Conservation (phyloP, 2,888 invertebrate species). For the Spodoptera exigua region DNA sequence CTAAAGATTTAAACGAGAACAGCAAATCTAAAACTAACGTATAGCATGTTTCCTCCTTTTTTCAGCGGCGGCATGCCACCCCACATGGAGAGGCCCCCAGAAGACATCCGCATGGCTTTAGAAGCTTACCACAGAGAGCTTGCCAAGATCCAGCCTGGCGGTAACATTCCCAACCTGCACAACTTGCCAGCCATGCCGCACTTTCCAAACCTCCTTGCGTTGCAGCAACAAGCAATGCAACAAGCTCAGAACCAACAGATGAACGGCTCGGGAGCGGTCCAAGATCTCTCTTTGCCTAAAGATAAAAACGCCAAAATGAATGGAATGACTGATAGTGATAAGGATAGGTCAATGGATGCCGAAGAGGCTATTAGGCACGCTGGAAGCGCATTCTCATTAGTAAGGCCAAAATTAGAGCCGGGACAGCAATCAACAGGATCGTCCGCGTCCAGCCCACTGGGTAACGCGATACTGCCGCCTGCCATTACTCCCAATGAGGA, state of each 20-base stretch:
- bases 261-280: conserved; percentile 92
- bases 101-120: conserved; percentile 96
- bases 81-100: conserved; percentile 90
- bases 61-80: conserved; percentile 93
- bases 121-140: conserved; percentile 98
- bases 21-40: conserved; percentile 90
- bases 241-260: conserved; percentile 87
- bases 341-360: conserved; percentile 90
- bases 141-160: conserved; percentile 94
- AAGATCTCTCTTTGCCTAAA: conserved; percentile 96
- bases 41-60: conserved; percentile 95
- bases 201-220: conserved; percentile 91
- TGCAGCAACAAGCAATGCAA: conserved; percentile 91
- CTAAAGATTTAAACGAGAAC: conserved; percentile 75
- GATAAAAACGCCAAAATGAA: conserved; percentile 91
- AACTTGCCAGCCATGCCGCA: conserved; percentile 88
- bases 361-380: conserved; percentile 93
- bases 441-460: conserved; percentile 95
- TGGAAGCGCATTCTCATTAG: conserved; percentile 95
- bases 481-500: conserved; percentile 95
- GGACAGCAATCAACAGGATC: conserved; percentile 93
- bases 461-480: conserved; percentile 95
- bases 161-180: conserved; percentile 89
- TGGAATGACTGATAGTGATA: conserved; percentile 91
- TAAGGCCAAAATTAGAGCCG: conserved; percentile 95